Evolutionary conservation across 1,140 invertebrate species (phyloP), one percentile per base, ranked within the genome.

Genomic region (Stenopsyche tienmushanensis): DNA sequence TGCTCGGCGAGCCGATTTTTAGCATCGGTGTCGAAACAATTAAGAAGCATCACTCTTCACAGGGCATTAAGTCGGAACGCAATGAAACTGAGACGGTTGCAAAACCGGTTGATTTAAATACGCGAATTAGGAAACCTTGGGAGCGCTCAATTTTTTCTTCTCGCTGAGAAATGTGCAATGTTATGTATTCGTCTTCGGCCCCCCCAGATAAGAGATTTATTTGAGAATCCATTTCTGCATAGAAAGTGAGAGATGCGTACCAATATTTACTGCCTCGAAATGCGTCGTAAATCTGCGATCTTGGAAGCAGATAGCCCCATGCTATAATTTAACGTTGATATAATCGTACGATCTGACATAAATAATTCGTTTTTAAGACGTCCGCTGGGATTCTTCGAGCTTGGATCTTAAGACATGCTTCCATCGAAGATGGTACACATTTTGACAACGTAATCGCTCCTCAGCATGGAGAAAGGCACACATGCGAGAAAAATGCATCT

Each of bases 301-400:
- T 62, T 24, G 65, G 55, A 3, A 64, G 67, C 9, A 67, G 50
- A 29, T 69, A 69, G n/a, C 66, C n/a, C n/a, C n/a, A n/a, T n/a
- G n/a, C n/a, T n/a, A n/a, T n/a, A n/a, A n/a, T n/a, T n/a, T n/a
- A n/a, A n/a, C n/a, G n/a, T n/a, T n/a, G n/a, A n/a, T n/a, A n/a
- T n/a, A n/a, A n/a, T n/a, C n/a, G n/a, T n/a, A n/a, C n/a, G n/a
- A n/a, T n/a, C n/a, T n/a, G n/a, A n/a, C n/a, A n/a, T n/a, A n/a
- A n/a, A n/a, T n/a, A n/a, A n/a, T n/a, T n/a, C n/a, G n/a, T n/a
- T n/a, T n/a, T n/a, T n/a, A n/a, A n/a, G n/a, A n/a, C n/a, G n/a
- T n/a, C n/a, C n/a, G n/a, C n/a, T n/a, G n/a, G n/a, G n/a, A n/a
- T n/a, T n/a, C n/a, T n/a, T n/a, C n/a, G n/a, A n/a, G n/a, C n/a